Conservation (phyloP, 23 tunicate species). For the Trididemnum nubilum region DNA sequence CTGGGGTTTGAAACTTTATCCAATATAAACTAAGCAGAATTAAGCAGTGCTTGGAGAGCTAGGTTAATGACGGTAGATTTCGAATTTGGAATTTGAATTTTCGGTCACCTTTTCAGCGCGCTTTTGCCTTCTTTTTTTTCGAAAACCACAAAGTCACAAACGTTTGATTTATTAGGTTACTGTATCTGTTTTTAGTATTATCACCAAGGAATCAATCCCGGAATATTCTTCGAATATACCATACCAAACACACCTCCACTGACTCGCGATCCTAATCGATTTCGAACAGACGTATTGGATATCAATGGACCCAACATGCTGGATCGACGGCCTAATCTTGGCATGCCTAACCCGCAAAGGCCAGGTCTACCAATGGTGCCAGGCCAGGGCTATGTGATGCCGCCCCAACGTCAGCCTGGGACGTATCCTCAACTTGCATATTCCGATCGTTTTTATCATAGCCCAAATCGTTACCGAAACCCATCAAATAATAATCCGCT, state of each 20-base stretch:
- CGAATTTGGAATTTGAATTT: no score
- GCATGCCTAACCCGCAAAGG: neutral
- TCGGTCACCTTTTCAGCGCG: no score
- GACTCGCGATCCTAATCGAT: neutral
- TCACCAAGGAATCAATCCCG: constrained; percentile 61
- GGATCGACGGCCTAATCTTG: neutral
- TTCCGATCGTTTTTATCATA: constrained; percentile 3
- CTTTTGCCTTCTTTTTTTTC: no score
- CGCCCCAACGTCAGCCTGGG: neutral
- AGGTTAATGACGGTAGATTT: no score
- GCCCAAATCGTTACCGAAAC: neutral
- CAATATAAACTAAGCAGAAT: no score
- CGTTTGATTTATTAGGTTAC: no score
- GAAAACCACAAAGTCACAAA: no score
- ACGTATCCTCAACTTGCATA: neutral
- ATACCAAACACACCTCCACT: constrained; percentile 26
- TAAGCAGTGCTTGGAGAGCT: no score
- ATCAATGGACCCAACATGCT: constrained; percentile 17
- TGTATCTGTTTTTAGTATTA: constrained; percentile 54
- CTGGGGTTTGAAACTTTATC: no score
- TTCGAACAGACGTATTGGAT: neutral
- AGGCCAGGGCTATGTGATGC: neutral
- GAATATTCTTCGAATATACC: constrained; percentile 50
- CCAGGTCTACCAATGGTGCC: neutral
- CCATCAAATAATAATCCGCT: neutral